These are phyloP conservation scores for Rosalia funebris DNA, from an alignment of 2,888 invertebrate species.

Conservation along the genomic window DNA sequence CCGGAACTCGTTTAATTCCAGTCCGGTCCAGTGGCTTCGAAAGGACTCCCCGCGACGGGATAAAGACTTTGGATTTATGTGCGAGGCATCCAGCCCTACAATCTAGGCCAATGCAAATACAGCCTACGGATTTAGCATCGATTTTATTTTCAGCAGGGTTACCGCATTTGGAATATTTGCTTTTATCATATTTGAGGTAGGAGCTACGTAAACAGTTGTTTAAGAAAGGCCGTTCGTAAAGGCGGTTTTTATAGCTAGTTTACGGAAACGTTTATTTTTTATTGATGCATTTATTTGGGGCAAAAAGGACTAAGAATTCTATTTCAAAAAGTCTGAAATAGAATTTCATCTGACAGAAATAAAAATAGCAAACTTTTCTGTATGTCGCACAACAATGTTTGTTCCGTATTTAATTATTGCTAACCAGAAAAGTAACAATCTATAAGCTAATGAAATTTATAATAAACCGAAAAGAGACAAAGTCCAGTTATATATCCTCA, in stretches of 20 bases:
- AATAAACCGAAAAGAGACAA: too few relatives aligned
- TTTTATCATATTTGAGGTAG: conserved; percentile 1
- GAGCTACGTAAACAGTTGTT: neutral
- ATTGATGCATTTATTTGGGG: too few relatives aligned
- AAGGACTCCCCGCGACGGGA: conserved; percentile 49
- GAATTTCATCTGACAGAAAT: too few relatives aligned
- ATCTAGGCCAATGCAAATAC: conserved; percentile 55
- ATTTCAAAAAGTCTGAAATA: too few relatives aligned
- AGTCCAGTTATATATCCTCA: too few relatives aligned
- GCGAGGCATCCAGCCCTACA: conserved; percentile 47
- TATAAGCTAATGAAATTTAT: too few relatives aligned
- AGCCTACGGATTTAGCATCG: conserved; percentile 45
- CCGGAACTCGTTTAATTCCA: conserved; percentile 55
- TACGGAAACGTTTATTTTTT: too few relatives aligned
- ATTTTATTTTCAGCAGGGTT: conserved; percentile 39
- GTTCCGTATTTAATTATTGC: too few relatives aligned
- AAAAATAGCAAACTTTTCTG: too few relatives aligned
- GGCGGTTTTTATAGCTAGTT: neutral
- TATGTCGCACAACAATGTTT: too few relatives aligned
- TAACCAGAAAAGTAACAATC: too few relatives aligned
- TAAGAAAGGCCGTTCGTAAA: neutral
- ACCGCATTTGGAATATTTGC: conserved; percentile 5
- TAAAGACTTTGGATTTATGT: conserved; percentile 53
- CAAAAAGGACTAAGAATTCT: too few relatives aligned
- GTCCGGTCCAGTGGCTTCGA: conserved; percentile 52